Base-by-base conservation (phyloP, 2,113 vertebrate species). In the Cephalopholis sonnerati region DNA sequence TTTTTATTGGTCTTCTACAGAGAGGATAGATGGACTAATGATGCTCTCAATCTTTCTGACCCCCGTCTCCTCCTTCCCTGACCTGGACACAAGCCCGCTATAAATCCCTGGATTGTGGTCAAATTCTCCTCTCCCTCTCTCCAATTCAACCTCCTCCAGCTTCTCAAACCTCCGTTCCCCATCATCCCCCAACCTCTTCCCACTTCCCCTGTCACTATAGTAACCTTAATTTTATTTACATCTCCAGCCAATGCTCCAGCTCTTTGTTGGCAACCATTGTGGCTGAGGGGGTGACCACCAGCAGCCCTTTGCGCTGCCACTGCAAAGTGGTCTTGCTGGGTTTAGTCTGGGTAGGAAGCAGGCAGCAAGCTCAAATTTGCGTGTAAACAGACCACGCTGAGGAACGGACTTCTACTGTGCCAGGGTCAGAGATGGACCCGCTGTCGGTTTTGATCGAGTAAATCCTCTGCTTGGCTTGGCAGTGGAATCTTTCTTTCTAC, bases 171-270 rank as follows among this genome's bases (percentile, higher is more conserved):
- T 51, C 17, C 9, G 0, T 17, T n/a, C 15, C 32, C n/a, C n/a
- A n/a, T n/a, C n/a, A n/a, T n/a, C n/a, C 41, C 5, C 29, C 27
- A 66, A 39, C 67, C 65, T 58, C 51, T 65, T 64, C 65, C 36
- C 54, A 54, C 50, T 67, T 78, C 69, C 58, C 29, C n/a, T 53
- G 48, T 88, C 75, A 44, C 82, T 67, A 85, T 73, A 77, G 82
- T 48, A 72, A 75, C 77, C 75, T 64, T 81, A 44, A 74, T 64
- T 81, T 78, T 76, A 75, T 87, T 82, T 85, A n/a, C 81, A 68
- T 62, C 25, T 61, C 27, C 10, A 36, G 74, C 0, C 80, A 36
- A 2, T 77, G 72, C 54, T 73, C 65, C 27, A 46, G 74, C 32
- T 68, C 39, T 79, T 70, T 77, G 50, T 80, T 81, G 71, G 79